Base-by-base conservation (phyloP, 1,140 invertebrate genomes). In the Pseudomyrmex dendroicus region DNA sequence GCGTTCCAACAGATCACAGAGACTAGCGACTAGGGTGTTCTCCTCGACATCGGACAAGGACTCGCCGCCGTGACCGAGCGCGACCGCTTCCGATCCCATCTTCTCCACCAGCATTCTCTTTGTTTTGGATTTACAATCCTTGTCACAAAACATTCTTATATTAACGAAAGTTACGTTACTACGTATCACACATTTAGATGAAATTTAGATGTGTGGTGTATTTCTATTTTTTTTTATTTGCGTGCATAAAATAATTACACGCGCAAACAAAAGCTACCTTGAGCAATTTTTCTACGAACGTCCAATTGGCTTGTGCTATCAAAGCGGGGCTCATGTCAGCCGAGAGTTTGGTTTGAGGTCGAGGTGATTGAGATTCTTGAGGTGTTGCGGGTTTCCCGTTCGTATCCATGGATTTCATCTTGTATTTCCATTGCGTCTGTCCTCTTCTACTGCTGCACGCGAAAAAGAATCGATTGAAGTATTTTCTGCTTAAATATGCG, bases 61-160 rank as follows among this genome's bases (percentile, higher is more conserved):
- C 95, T 96, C 93, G 90, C 96, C 95, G 92, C 97, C 93, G 95
- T 97, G 95, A 90, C 98, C 95, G 62, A 98, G 93, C 73, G 98
- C 97, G 3, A 98, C 96, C 1, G 98, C 98, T 95, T 99, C 99
- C 12, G 98, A 98, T 1, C 98, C 98, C 97, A 99, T 98, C 95
- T 99, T 99, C 89, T 99, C 98, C 0, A 99, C 96, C 48, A 99
- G 94, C 98, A 99, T 99, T 90, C 98, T 95, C 94, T 99, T 99
- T 1, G 99, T 99, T 96, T 98, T 98, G 46, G 96, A 96, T 94
- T 98, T 98, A 84, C 97, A 98, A 92, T 98, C 98, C 97, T 98
- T 86, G 59, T 63, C 35, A 84, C 46, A 48, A 78, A 84, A 83
- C 2, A 13, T 59, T 12, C 67, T 73, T 78, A 83, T 66, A 20